Conservation (phyloP, 2,888 invertebrate species). For the Neoascia interrupta region DNA sequence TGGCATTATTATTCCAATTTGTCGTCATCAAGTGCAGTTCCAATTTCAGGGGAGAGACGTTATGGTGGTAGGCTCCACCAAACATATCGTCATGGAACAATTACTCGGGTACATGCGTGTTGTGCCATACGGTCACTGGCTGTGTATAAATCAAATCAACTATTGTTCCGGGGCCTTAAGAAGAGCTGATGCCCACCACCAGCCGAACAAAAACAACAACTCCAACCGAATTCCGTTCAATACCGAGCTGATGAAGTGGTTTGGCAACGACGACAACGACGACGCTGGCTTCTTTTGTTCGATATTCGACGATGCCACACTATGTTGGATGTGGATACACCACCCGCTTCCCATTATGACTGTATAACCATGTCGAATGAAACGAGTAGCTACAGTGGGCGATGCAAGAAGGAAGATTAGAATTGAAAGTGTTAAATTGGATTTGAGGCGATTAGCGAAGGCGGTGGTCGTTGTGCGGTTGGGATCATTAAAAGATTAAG, state of each 20-base stretch:
- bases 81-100: constrained; percentile 13
- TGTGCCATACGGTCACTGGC: constrained; percentile 56
- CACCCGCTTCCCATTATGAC: constrained; percentile 52
- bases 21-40: constrained; percentile 63
- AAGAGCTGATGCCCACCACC: constrained; percentile 44
- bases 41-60: constrained; percentile 27
- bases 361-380: constrained; percentile 34
- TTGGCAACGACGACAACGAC: constrained; percentile 57
- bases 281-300: constrained; percentile 50
- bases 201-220: constrained; percentile 35
- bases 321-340: no score
- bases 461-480: no score
- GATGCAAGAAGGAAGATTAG: neutral
- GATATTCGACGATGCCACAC: constrained; percentile 49
- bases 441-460: no score
- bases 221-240: constrained; percentile 60
- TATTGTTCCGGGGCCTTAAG: constrained; percentile 61
- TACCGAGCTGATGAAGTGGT: constrained; percentile 68
- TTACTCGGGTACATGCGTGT: constrained; percentile 30
- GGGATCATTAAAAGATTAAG: no score
- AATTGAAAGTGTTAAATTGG: no score
- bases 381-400: constrained; percentile 19
- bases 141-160: constrained; percentile 57
- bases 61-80: constrained; percentile 25
- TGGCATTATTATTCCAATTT: constrained; percentile 63